These are phyloP conservation scores for Urocolius indicus DNA, from an alignment of 2,113 vertebrate species.

Conservation along the genomic window DNA sequence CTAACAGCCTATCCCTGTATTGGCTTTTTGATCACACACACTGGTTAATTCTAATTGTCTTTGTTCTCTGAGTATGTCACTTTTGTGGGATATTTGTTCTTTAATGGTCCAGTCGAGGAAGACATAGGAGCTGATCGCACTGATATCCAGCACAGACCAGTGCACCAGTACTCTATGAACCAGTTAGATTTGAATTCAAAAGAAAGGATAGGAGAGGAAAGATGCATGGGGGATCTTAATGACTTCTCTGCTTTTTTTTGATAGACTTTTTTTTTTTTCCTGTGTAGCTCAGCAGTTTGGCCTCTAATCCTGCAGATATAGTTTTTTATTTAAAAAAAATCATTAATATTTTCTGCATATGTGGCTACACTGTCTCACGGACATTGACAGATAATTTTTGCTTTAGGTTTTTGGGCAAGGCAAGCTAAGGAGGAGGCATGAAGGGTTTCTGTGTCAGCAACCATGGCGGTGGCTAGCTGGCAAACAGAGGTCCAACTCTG, in stretches of 20 bases:
- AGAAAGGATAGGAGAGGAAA: neutral
- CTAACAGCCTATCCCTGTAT: neutral
- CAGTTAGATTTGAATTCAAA: neutral
- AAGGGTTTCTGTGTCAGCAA: neutral
- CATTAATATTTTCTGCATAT: neutral
- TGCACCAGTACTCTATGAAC: neutral
- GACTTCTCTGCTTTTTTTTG: neutral
- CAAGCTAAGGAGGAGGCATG: neutral
- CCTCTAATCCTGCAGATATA: neutral
- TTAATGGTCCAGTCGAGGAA: neutral
- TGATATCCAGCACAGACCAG: neutral
- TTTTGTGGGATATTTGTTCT: neutral
- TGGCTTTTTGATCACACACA: neutral
- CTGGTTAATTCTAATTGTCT: neutral
- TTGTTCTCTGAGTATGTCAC: accelerated
- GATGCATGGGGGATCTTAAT: neutral
- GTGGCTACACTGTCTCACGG: neutral
- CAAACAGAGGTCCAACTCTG: neutral
- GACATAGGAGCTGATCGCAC: neutral
- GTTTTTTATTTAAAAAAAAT: neutral
- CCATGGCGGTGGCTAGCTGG: neutral
- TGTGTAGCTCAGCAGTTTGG: neutral
- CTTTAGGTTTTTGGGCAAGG: neutral
- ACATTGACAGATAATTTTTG: neutral
- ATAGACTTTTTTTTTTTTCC: neutral